Base-by-base conservation (phyloP, 2,113 vertebrate species). In the Hepsetus odoe region DNA sequence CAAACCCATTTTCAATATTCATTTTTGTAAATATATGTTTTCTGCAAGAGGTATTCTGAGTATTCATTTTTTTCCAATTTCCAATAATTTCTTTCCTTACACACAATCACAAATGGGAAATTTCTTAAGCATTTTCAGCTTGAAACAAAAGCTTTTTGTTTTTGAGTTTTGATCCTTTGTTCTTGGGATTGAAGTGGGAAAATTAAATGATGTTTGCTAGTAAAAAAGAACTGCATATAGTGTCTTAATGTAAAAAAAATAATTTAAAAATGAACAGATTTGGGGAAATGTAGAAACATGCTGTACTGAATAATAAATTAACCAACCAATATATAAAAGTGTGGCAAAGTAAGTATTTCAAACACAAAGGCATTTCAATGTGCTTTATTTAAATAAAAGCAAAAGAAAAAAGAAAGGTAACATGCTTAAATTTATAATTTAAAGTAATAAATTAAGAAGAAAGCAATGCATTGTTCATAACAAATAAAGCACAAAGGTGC, bases 1-100 rank as follows among this genome's bases (percentile, higher is more conserved):
- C 7, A 18, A 38, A 10, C 33, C n/a, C 24, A 13, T 49, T 38
- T 14, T 65, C 6, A 16, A 38, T 67, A 40, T 56, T 53, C 14
- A 20, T 49, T 53, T 53, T 32, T 62, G 72, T 84, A 84, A 87
- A 88, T 87, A 87, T 83, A 87, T 16, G 11, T 68, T 49, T 6
- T 79, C 30, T 77, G 28, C 40, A 61, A 56, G 18, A 59, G 8
- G 7, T 49, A 46, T 69, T 65, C 35, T 65, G 61, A 65, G 32
- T 32, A 65, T 65, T 65, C 22, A 18, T 35, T 64, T 20, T 32
- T 33, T 24, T 24, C 33, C 1, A 3, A 22, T 3, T n/a, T n/a
- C 44, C 58, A 61, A 14, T n/a, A 38, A 9, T 38, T 38, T 10
- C n/a, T 10, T 65, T 10, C n/a, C 9, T 62, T 44, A 38, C 26